Base-by-base conservation (phyloP, 2,113 vertebrate species). In the Microtus montanus region DNA sequence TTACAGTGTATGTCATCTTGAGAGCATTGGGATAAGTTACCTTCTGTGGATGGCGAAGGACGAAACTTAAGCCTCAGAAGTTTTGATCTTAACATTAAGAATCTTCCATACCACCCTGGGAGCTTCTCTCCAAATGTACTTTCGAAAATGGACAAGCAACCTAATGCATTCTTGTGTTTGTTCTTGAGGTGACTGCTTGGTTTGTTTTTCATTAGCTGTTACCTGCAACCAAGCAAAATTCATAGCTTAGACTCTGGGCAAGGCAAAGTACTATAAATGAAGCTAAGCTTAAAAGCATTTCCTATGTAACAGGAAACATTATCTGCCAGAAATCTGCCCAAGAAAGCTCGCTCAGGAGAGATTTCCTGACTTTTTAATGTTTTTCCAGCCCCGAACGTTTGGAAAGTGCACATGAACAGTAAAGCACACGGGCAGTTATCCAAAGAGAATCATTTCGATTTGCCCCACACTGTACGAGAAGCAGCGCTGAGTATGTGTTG, bases 281-380 rank as follows among this genome's bases (percentile, higher is more conserved):
- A 96, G 75, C 83, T 92, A 93, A 96, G 70, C 87, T 88, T 95
- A 88, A 92, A 91, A 96, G 90, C 78, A 96, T 93, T 97, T 93
- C 95, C 95, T 95, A 89, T 74, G 89, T 79, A 84, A 95, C 75
- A 90, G 87, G 93, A 96, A 96, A 86, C 64, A 74, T 90, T 91
- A 95, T 58, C 90, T 92, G 91, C 96, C 94, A 97, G 87, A 91
- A 95, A 87, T 95, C 94, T 96, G 87, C 89, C 90, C 83, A 87
- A 74, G 87, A 97, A 96, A 85, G 74, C 77, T 80, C 75, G 19
- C 78, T 89, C 95, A 92, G 92, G 94, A 94, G 90, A 97, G 84
- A 96, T 94, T 96, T 97, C 89, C 96, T 90, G 87, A 87, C 70
- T 87, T 93, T 92, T 96, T 96, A 26, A 96, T 96, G 96, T 94